A percentile compares a stretch with the other conserved stretches of the same genome.
These are phyloP conservation scores for Mythimna loreyi DNA, from an alignment of 2,888 invertebrate genomes.

Conservation along the genomic window DNA sequence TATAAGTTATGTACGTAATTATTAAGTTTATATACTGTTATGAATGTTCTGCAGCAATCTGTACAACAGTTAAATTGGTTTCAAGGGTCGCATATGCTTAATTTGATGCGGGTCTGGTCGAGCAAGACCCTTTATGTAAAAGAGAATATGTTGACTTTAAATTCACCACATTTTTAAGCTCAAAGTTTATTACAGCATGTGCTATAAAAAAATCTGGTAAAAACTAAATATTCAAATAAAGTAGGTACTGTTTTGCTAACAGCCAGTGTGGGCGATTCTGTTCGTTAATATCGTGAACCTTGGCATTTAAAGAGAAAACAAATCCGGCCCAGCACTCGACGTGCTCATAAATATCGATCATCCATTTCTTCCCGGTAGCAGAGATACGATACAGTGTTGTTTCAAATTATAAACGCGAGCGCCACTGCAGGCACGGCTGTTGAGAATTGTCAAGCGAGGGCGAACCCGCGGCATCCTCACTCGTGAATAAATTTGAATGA, in stretches of 20 bases:
- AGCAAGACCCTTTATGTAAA: slow-evolving; percentile 73
- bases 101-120: slow-evolving; percentile 81
- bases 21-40: slow-evolving; percentile 75
- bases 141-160: slow-evolving; percentile 75
- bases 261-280: slow-evolving; percentile 1
- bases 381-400: slow-evolving; percentile 51
- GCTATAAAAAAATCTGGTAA: slow-evolving; percentile 13
- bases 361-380: slow-evolving; percentile 34
- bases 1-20: slow-evolving; percentile 82
- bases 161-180: slow-evolving; percentile 65
- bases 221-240: slow-evolving; percentile 23
- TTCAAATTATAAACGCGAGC: slow-evolving; percentile 63
- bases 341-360: slow-evolving; percentile 43
- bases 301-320: slow-evolving; percentile 32
- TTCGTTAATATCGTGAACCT: neutral
- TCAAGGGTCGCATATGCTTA: slow-evolving; percentile 80
- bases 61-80: slow-evolving; percentile 84
- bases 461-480: slow-evolving; percentile 64
- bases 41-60: slow-evolving; percentile 70
- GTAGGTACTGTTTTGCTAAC: neutral
- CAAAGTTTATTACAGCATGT: slow-evolving; percentile 40
- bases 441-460: slow-evolving; percentile 55
- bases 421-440: slow-evolving; percentile 54
- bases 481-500: slow-evolving; percentile 86
- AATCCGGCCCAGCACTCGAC: slow-evolving; percentile 4